Base-by-base conservation (phyloP, 2,797 vertebrate genomes). In the Takifugu ocellatus region DNA sequence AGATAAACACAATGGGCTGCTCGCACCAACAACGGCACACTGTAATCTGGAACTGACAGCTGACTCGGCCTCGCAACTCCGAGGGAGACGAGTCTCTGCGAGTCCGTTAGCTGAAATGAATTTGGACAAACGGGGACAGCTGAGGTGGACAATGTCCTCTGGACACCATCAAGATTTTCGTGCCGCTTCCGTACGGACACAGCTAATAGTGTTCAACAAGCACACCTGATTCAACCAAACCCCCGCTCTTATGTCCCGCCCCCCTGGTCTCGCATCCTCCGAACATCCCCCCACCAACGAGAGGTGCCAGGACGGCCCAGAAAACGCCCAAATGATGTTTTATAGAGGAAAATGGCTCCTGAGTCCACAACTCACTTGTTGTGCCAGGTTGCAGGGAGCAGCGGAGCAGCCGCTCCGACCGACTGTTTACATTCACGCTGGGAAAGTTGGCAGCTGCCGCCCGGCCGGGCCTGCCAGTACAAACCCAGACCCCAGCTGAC, bases 31-130 rank as follows among this genome's bases (percentile, higher is more conserved):
- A 81, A 75, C 75, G 63, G 73, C 75, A 59, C n/a, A 59, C 72
- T 54, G 61, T 77, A 84, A 88, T 86, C 84, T 75, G 70, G 73
- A 83, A 86, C 48, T 79, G 87, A 84, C 83, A 83, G 79, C 78
- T 77, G 83, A 85, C 55, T 82, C 62, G 72, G 70, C 72, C 53
- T 57, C 75, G 31, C 67, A 50, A 67, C 71, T 80, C 76, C 0
- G 51, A 75, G 56, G 69, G 78, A 74, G 72, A 62, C 14, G 55
- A 29, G 54, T 68, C 4, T 63, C 74, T 54, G 68, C 3, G 68
- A 81, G 83, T 78, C 84, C 79, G 84, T 84, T 76, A 84, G 68
- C 24, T n/a, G 66, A 72, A 64, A 79, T 66, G 47, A 70, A 67
- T 59, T 59, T 60, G 61, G 58, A 51, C 25, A 61, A 25, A 16